Base-by-base conservation (phyloP, 2,797 vertebrate species). In the Aphelocoma californica region DNA sequence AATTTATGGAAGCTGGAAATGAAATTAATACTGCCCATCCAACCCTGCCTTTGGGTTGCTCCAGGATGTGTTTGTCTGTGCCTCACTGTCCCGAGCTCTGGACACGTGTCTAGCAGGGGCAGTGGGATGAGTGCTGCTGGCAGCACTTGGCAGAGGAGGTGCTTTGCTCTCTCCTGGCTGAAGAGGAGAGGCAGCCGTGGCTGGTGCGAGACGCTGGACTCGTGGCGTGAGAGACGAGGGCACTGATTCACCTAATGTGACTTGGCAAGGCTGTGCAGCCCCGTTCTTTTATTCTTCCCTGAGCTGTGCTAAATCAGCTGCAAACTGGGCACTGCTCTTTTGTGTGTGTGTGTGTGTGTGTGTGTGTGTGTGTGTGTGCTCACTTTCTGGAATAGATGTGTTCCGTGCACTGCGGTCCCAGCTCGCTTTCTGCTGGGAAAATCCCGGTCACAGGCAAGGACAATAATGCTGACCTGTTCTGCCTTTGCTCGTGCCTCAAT, bases 271-370 rank as follows among this genome's bases (percentile, higher is more conserved):
- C 87, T 74, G n/a, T 10, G 47, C 64, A 87, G 77, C 58, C 40
- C 57, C 13, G 29, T 36, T n/a, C 90, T 87, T 92, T 85, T 62
- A 56, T 90, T 56, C 60, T 74, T 64, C 75, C 72, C 86, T 36
- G 71, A 70, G 84, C 94, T 81, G 67, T 79, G 88, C 91, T 97
- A 88, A 92, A 71, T 96, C 92, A 94, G 67, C 92, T 96, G 90
- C 93, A 93, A 79, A 91, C 53, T 83, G 80, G 51, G 71, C 84
- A 20, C 73, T 62, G 51, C 70, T 90, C 70, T 90, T 72, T 73
- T 92, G 79, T 80, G 62, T 24, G 2, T 34, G 24, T 53, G 17
- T 70, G 66, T 80, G 61, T 34, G 34, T 24, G 2, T n/a, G 19
- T 50, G 17, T 64, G 64, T 92, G 79, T 80, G 62, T 34, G 24